A percentile compares a stretch with the other conserved stretches of the same genome.
These are phyloP conservation scores for Anthrax anthrax DNA, from an alignment of 2,888 invertebrate genomes.

Conservation along the genomic window DNA sequence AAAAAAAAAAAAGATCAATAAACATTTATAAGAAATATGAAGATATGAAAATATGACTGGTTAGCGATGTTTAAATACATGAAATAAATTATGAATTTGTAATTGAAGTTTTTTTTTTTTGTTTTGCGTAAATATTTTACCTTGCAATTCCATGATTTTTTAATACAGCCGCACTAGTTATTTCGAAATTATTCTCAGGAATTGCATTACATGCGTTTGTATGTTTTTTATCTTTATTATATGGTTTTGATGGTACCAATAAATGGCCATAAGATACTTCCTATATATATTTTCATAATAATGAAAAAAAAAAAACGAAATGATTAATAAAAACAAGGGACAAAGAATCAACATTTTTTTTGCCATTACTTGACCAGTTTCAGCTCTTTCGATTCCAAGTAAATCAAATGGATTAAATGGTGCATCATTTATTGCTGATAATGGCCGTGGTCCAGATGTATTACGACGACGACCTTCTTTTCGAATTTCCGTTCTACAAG, in stretches of 20 bases:
- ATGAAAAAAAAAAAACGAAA: slow-evolving; percentile 4
- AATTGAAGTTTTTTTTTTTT: too few species aligned
- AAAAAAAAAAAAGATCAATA: too few species aligned
- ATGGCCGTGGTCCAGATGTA: slow-evolving; percentile 64
- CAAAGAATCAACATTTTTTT: too few species aligned
- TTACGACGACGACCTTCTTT: slow-evolving; percentile 67
- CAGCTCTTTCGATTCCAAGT: slow-evolving; percentile 62
- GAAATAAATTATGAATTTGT: too few species aligned
- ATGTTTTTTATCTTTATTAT: slow-evolving; percentile 31
- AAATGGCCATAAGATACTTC: slow-evolving; percentile 82
- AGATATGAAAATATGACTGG: too few species aligned
- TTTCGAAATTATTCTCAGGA: slow-evolving; percentile 30
- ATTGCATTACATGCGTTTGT: slow-evolving; percentile 23
- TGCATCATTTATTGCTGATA: slow-evolving; percentile 70
- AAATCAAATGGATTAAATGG: slow-evolving; percentile 73
- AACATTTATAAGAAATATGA: too few species aligned
- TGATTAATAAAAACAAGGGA: neutral
- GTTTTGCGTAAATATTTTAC: slow-evolving; percentile 33
- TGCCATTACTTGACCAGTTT: slow-evolving; percentile 79
- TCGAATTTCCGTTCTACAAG: slow-evolving; percentile 45
- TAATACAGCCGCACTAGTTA: slow-evolving; percentile 33
- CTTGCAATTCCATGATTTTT: slow-evolving; percentile 43
- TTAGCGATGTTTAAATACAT: too few species aligned
- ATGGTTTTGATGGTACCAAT: slow-evolving; percentile 56
- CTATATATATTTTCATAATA: slow-evolving; percentile 29